Conservation (phyloP, 2,888 invertebrate genomes). For the Eupithecia vulgata region DNA sequence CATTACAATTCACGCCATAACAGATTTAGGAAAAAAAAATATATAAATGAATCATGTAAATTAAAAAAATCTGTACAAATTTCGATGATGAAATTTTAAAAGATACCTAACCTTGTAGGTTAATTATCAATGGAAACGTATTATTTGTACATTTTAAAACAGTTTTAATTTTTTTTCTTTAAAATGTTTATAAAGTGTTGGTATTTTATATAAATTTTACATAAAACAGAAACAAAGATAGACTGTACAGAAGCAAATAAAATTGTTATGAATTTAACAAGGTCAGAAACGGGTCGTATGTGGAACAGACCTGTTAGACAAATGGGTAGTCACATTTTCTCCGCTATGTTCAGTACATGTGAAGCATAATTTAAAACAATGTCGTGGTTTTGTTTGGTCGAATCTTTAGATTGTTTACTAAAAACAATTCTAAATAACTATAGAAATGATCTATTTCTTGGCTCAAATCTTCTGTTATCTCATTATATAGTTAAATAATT, state of each 20-base stretch:
- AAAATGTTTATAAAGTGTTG: too few species aligned
- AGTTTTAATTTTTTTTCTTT: too few species aligned
- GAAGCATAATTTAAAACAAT: slow-evolving; percentile 52
- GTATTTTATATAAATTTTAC: not conserved
- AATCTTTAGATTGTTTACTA: slow-evolving; percentile 4
- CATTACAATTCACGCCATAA: too few species aligned
- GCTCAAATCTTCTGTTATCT: not conserved
- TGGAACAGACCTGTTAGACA: slow-evolving; percentile 52
- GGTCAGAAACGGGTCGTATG: slow-evolving; percentile 32
- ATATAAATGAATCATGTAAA: too few species aligned
- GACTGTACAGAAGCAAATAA: not conserved
- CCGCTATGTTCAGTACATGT: slow-evolving; percentile 51
- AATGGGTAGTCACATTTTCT: slow-evolving; percentile 54
- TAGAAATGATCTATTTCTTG: not conserved
- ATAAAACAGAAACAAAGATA: not conserved
- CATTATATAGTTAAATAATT: too few species aligned
- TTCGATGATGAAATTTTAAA: too few species aligned
- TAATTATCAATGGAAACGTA: too few species aligned
- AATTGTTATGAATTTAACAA: not conserved
- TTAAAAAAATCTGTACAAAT: too few species aligned
- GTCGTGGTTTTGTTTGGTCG: slow-evolving; percentile 39
- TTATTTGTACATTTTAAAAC: too few species aligned
- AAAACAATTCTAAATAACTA: not conserved
- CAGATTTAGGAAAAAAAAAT: too few species aligned
- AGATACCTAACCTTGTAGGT: too few species aligned